phyloP scores from a whole-genome alignment of 2,797 vertebrate species.

The Cossypha caffra region DNA sequence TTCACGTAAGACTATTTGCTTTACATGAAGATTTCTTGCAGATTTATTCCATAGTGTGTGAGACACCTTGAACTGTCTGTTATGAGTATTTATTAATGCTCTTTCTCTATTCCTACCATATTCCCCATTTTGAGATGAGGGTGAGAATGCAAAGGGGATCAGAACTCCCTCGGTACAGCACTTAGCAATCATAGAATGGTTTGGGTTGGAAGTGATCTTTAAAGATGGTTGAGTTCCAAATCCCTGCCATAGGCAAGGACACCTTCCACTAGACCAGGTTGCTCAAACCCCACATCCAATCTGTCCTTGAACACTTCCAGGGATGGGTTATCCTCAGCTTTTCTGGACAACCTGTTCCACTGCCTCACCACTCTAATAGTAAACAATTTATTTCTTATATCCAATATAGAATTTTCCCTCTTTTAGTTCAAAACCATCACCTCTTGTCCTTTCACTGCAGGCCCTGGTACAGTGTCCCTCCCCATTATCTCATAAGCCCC shows the following conservation, averaged over 20 bases:
- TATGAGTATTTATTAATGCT: not conserved
- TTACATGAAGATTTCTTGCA: not conserved
- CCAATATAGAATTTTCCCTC: not conserved
- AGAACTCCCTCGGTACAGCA: rapidly evolving
- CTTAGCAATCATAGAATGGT: not conserved
- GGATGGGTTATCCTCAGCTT: not conserved
- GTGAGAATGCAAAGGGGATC: not conserved
- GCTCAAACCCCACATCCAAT: not conserved
- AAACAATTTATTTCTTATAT: not conserved
- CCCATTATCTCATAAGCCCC: not conserved
- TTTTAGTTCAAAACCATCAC: not conserved
- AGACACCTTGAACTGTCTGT: not conserved
- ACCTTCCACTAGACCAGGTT: not conserved
- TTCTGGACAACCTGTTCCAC: not conserved
- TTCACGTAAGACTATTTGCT: not conserved
- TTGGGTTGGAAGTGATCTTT: not conserved
- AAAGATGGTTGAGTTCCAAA: not conserved
- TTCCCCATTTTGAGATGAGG: not conserved
- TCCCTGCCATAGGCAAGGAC: not conserved
- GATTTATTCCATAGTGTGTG: not conserved
- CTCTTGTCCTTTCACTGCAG: not conserved
- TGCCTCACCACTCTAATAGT: not conserved
- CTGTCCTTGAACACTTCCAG: not conserved
- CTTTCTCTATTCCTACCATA: not conserved
- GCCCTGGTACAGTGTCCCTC: not conserved